Base-by-base conservation (phyloP, 2,888 invertebrate genomes). In the Notodonta ziczac region DNA sequence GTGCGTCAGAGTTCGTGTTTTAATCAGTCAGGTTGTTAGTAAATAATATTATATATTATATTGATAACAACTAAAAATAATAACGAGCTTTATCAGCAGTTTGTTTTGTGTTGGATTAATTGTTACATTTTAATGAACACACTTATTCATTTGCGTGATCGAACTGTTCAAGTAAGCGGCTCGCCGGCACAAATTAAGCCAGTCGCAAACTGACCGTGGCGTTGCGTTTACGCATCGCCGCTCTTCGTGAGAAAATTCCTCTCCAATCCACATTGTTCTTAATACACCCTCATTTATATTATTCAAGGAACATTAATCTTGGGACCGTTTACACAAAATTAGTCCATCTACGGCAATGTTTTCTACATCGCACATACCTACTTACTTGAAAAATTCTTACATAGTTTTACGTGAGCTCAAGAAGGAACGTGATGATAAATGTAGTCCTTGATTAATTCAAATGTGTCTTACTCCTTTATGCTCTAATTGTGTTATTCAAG, bases 171-270 rank as follows among this genome's bases (percentile, higher is more conserved):
- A 52, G 50, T 13, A 32, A 32, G 79, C 77, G 76, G 80, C 82
- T 76, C 74, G 74, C 66, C 78, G 78, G 63, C 72, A 77, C 78
- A 84, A 82, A 82, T 82, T 77, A 76, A 78, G 80, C 81, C 78
- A 78, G 79, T 77, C 74, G 75, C 82, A 85, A 89, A 86, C 88
- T 88, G 85, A 88, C 89, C 91, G 87, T 90, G 83, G 86, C 86
- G 81, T 70, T 77, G 76, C 70, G 80, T 89, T 87, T 78, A 89
- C 87, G 93, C 91, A 85, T 85, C 88, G 91, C 70, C 84, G 87
- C 83, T 72, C 81, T 68, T 75, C 91, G 93, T 93, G 93, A 85
- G 93, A 93, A 90, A 79, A 88, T 84, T 85, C 83, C 83, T 80
- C 80, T 80, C 81, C 73, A 78, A 76, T 82, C 76, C 73, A 82